A percentile compares a stretch with the other conserved stretches of the same genome.
Evolutionary conservation across 2,888 invertebrate species (phyloP).

Genomic region (Thereva unica): DNA sequence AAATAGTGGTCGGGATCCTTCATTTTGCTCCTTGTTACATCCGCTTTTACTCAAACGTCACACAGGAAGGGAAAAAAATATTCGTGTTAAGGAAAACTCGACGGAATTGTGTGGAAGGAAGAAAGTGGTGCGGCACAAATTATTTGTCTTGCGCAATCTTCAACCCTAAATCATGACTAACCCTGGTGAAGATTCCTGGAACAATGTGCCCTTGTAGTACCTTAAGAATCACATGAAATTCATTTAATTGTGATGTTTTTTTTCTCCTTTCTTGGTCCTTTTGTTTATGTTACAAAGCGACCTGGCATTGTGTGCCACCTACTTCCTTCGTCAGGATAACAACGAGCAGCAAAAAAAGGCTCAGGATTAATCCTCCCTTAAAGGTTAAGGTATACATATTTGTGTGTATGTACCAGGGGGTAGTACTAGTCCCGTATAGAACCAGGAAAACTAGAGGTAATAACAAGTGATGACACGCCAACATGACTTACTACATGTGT

Average conservation of each 20-base stretch:
- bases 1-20: too few relatives aligned
- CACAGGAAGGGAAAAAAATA: too few relatives aligned
- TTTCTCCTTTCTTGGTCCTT: conserved; percentile 18
- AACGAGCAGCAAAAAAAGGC: too few relatives aligned
- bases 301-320: conserved; percentile 5
- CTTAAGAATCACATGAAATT: background rate
- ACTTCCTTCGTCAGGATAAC: too few relatives aligned
- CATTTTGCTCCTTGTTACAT: too few relatives aligned
- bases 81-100: too few relatives aligned
- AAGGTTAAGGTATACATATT: too few relatives aligned
- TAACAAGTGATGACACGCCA: conserved; percentile 26
- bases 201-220: conserved; percentile 5
- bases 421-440: background rate
- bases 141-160: conserved; percentile 10
- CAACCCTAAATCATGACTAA: background rate
- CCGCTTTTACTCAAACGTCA: too few relatives aligned
- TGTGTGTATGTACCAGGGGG: background rate
- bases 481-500: conserved; percentile 30
- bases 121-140: conserved; percentile 4
- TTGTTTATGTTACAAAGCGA: conserved; percentile 11
- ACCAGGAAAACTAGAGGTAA: conserved; percentile 10
- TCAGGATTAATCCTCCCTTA: too few relatives aligned
- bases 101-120: background rate
- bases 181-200: conserved; percentile 10
- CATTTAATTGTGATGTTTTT: conserved; percentile 26